Evolutionary conservation across 1,140 invertebrate species (phyloP).

Genomic region (Heliconius melpomene): DNA sequence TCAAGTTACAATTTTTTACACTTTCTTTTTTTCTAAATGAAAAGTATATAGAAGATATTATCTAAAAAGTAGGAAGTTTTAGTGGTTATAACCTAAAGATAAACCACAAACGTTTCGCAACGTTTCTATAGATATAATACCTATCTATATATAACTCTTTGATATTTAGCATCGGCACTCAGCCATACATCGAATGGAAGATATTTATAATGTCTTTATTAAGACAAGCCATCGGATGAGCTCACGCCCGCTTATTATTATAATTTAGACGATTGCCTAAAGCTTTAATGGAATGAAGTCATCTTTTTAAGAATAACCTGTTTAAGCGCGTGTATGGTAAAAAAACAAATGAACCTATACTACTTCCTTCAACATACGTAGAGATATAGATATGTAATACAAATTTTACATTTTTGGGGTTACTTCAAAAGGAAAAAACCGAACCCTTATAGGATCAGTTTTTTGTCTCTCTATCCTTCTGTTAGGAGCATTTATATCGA

Average conservation of each 20-base stretch:
- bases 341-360: neutral
- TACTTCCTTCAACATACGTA: constrained; percentile 4
- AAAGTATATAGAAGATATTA: neutral
- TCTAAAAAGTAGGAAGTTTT: neutral
- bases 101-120: neutral
- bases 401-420: neutral
- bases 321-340: constrained; percentile 28
- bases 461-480: too few species aligned
- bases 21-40: too few species aligned
- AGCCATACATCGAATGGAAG: constrained; percentile 63
- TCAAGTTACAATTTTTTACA: neutral
- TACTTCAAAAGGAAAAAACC: too few species aligned
- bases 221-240: constrained; percentile 69
- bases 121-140: neutral
- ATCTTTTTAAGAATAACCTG: constrained; percentile 61
- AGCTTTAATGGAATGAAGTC: constrained; percentile 76
- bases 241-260: constrained; percentile 80
- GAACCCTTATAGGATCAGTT: too few species aligned
- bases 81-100: neutral
- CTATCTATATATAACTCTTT: constrained; percentile 43
- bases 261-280: constrained; percentile 80
- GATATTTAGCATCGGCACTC: constrained; percentile 59
- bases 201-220: constrained; percentile 81
- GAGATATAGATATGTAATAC: neutral
- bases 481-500: too few species aligned